A percentile compares a stretch with the other conserved stretches of the same genome.
Evolutionary conservation across 2,888 invertebrate genomes (phyloP).

Genomic region (Drosophila nr. perissopoda): DNA sequence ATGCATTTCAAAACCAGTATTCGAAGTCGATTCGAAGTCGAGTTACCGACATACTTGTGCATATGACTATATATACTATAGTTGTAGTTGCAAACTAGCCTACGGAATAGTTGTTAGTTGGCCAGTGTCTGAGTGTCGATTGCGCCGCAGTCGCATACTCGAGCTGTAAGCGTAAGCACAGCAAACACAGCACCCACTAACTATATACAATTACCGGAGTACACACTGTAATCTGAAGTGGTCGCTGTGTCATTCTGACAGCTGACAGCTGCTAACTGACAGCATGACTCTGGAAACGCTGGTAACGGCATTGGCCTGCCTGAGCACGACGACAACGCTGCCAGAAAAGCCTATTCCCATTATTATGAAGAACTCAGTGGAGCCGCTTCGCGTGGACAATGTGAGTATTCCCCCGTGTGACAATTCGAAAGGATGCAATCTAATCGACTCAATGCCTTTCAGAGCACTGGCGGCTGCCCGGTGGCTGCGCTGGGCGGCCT

Average conservation of each 20-base stretch:
- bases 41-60: not conserved
- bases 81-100: slow-evolving; percentile 13
- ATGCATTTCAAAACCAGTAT: slow-evolving; percentile 61
- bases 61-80: not conserved
- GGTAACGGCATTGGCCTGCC: slow-evolving; percentile 70
- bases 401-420: slow-evolving; percentile 33
- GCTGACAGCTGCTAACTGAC: not conserved
- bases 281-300: slow-evolving; percentile 64
- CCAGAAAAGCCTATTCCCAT: slow-evolving; percentile 27
- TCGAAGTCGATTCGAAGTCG: slow-evolving; percentile 27
- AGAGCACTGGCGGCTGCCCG: slow-evolving; percentile 59
- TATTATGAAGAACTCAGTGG: slow-evolving; percentile 56
- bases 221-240: slow-evolving; percentile 4
- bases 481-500: slow-evolving; percentile 46
- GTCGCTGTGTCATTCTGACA: not conserved
- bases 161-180: slow-evolving; percentile 29
- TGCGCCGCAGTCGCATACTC: slow-evolving; percentile 34
- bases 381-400: slow-evolving; percentile 53
- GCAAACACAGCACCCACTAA: slow-evolving; percentile 6
- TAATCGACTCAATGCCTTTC: not conserved
- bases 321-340: slow-evolving; percentile 55
- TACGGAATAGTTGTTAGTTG: slow-evolving; percentile 5
- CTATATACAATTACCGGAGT: not conserved
- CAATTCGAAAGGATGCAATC: not conserved
- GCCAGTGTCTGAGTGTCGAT: slow-evolving; percentile 21